Base-by-base conservation (phyloP, 2,888 invertebrate genomes). In the Tenthredo amoena region DNA sequence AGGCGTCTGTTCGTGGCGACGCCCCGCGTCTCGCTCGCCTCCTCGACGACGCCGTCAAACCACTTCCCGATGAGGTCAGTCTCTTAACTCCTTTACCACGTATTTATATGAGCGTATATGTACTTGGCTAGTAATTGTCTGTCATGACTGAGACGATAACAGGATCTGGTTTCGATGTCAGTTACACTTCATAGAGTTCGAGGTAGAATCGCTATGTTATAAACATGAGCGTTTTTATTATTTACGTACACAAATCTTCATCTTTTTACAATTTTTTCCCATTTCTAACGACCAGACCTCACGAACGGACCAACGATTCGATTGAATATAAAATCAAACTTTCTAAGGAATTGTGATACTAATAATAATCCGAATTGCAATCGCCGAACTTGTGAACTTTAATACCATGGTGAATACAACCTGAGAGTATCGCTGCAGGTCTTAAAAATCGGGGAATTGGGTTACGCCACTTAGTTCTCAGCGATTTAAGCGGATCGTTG, bases 1-100 rank as follows among this genome's bases (percentile, higher is more conserved):
- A 95, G 89, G 95, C 94, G 88, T 92, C 93, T 90, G 93, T 92
- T 88, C 91, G 93, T 89, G 94, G 94, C 89, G 93, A 93, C 89
- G 92, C 91, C 86, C 91, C 92, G 89, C 91, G 92, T 89, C 93
- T 94, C 86, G 91, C 92, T 84, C 92, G 93, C 85, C 92, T 94
- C 86, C 91, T 94, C 86, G 91, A 92, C 87, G 93, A 93, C 85
- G 93, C 93, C 86, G 91, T 91, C 85, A 93, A 93, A 89, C 91
- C 93, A 72, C 88, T 92, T 72, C 91, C 93, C 34, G 94, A 94
- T 86, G 93, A 93, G 91, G 94, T 94, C 87, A 91, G 91, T 86
- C 34, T 50, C 43, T 71, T 26, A 15, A 5, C 47, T 79, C 71
- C 21, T 43, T 74, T 18, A 40, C 72, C 77, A 55, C 77, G 31